Percentiles rank a stretch among this genome's conserved stretches.
Evolutionary conservation across 2,113 vertebrate genomes (phyloP).

Genomic region (Strix uralensis): DNA sequence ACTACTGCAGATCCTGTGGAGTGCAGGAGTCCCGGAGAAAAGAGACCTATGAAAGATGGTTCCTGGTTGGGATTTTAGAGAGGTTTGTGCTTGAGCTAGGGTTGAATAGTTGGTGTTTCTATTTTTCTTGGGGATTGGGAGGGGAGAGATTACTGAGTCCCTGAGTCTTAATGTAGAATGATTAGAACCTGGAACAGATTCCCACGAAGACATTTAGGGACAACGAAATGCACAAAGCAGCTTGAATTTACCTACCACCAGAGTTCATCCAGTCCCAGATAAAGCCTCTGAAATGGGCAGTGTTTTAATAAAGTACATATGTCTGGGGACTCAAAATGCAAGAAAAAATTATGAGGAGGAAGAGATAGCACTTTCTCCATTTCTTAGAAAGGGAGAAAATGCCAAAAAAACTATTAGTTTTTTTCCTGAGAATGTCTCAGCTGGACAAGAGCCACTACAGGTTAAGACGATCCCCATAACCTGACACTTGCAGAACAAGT

Average conservation of each 20-base stretch:
- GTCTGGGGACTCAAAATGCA: neutral
- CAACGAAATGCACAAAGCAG: neutral
- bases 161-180: neutral
- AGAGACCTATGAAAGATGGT: neutral
- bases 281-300: neutral
- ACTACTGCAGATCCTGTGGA: neutral
- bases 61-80: neutral
- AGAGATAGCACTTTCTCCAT: neutral
- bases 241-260: neutral
- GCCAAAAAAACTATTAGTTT: neutral
- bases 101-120: neutral
- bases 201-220: neutral
- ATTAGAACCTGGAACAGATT: constrained; percentile 3
- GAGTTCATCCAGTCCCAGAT: neutral
- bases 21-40: rapidly evolving
- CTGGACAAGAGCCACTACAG: neutral
- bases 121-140: neutral
- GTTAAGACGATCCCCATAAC: neutral
- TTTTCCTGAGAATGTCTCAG: neutral
- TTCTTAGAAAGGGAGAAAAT: neutral
- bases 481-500: neutral
- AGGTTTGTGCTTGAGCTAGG: neutral
- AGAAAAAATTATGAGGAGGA: neutral
- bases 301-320: neutral
- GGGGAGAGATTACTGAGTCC: neutral